Evolutionary conservation across 2,113 vertebrate species (phyloP), one percentile per base, ranked within the genome.

Genomic region (Australoheros scitulus): DNA sequence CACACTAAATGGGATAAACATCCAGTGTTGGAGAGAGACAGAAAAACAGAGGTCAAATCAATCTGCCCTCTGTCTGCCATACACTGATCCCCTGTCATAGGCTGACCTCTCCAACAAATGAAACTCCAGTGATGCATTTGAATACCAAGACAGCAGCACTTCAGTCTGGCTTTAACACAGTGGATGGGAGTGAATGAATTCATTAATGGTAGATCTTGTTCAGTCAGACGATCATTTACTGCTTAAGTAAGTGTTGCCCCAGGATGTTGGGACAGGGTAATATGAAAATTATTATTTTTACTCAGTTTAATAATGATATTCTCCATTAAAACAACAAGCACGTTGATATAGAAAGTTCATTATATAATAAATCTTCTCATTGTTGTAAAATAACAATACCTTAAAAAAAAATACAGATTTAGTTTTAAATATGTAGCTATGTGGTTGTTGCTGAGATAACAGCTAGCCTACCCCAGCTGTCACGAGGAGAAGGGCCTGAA

Each of bases 21-120:
- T 92, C 78, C 87, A 89, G 82, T 34, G 26, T 68, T 36, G 77
- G 81, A 77, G 64, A 64, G 41, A 43, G 56, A 64, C 75, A 91
- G 78, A 88, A 80, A 91, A 88, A 82, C 68, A 1, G 80, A 89
- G 92, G 89, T 94, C 89, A 92, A 90, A 91, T 91, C 90, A 89
- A 90, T 93, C 91, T 89, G 83, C 64, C 86, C 92, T 88, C 88
- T 72, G 84, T 88, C 88, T 85, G 82, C 87, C 76, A 32, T 86
- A 88, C 88, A 89, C 92, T 85, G 90, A 92, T 91, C 87, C 87
- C 65, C 89, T 89, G 92, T 92, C 93, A 93, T 57, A 77, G 83
- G 22, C n/a, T 72, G 88, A 88, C 91, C 90, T 84, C 86, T 61
- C 74, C 87, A 75, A 60, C 86, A 90, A 89, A 90, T 91, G 84